Evolutionary conservation across 2,888 invertebrate species (phyloP), one percentile per base, ranked within the genome.

Genomic region (Machimus rusticus): DNA sequence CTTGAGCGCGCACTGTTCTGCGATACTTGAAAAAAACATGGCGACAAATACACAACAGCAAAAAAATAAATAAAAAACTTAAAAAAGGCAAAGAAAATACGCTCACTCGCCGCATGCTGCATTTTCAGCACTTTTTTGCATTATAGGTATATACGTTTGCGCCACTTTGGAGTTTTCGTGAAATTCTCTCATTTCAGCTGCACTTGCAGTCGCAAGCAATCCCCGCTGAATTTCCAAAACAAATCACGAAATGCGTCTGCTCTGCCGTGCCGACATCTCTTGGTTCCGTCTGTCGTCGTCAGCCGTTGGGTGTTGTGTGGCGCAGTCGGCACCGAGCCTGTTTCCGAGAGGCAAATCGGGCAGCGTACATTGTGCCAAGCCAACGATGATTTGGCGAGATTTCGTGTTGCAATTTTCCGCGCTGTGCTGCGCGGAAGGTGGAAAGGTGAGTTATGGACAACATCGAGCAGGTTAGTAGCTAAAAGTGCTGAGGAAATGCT

Each of bases 221-320:
- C 66, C 66, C 39, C 6, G n/a, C 85, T 46, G 74, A 85, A 85
- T 85, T 85, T 74, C 28, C 46, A 85, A 55, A 85, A 85, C 85
- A 85, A 85, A 85, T 85, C 85, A 85, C 85, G 85, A 85, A 85
- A 85, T 85, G 85, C 85, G 74, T 85, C 74, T 74, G 23, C 66
- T 51, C 34, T 46, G 79, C 46, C 51, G 43, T 79, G 46, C 43
- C 79, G 46, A 85, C 57, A 85, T 74, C 12, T 84, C 23, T 12
- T 39, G 23, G 37, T 12, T 37, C 16, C 43, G 43, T 46, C 43
- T 16, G 43, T 46, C 14, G 43, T 46, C 57, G 66, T 66, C 66
- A 66, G 82, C 82, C 66, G 66, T 23, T 66, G 51, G 51, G 51
- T 51, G 51, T 51, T 51, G n/a, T n/a, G 51, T n/a, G 51, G 51